phyloP scores from a whole-genome alignment of 2,888 invertebrate genomes.

The Byasa hedistus region DNA sequence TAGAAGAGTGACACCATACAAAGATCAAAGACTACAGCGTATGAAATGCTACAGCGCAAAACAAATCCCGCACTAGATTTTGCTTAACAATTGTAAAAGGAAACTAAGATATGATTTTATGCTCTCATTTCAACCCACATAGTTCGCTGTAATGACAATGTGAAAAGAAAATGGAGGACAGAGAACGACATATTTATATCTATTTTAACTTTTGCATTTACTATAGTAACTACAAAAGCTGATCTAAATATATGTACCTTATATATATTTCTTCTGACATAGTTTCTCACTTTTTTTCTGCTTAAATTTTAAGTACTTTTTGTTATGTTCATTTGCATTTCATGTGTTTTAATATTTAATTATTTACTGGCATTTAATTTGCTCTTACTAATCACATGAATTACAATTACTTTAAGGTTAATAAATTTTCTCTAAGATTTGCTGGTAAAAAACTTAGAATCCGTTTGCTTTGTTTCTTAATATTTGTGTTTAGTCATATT shows the following conservation, averaged over 20 bases:
- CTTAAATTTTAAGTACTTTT: no score
- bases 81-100: slow-evolving; percentile 14
- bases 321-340: no score
- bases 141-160: background rate
- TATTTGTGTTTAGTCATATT: no score
- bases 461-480: no score
- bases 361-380: no score
- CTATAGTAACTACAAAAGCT: background rate
- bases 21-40: slow-evolving; percentile 9
- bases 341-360: no score
- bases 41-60: slow-evolving; percentile 9
- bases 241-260: background rate
- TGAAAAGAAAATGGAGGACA: background rate
- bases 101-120: slow-evolving; percentile 17
- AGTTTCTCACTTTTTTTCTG: no score
- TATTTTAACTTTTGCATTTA: background rate
- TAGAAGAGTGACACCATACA: background rate
- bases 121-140: slow-evolving; percentile 1
- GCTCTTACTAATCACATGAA: no score
- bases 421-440: no score
- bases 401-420: no score
- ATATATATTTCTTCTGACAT: no score
- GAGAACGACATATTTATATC: background rate
- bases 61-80: slow-evolving; percentile 18
- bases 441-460: no score